Conservation (phyloP, 2,797 vertebrate species). For the Pampus argenteus region DNA sequence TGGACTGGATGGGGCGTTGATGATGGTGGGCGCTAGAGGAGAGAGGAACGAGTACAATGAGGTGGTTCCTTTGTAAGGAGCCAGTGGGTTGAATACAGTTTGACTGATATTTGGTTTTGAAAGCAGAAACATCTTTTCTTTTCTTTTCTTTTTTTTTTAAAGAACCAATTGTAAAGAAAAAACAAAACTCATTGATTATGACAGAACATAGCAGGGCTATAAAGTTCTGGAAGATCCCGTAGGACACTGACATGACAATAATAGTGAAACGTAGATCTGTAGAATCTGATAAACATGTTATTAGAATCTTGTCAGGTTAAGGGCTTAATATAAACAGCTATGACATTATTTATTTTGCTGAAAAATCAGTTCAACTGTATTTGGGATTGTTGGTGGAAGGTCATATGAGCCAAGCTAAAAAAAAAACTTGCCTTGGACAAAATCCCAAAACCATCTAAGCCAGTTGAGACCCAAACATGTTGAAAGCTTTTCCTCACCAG, state of each 20-base stretch:
- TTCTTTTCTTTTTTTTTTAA: not conserved
- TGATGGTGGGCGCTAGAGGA: slow-evolving; percentile 45
- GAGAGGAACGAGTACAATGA: slow-evolving; percentile 72
- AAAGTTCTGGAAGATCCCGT: not conserved
- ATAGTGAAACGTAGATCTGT: slow-evolving; percentile 12
- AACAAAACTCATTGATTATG: not conserved
- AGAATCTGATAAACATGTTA: slow-evolving; percentile 17
- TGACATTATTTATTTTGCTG: slow-evolving; percentile 9
- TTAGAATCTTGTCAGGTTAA: slow-evolving; percentile 56
- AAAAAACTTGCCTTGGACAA: slow-evolving; percentile 12
- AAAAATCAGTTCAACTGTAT: slow-evolving; percentile 1
- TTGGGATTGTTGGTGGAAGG: slow-evolving; percentile 14
- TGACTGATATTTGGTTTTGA: not conserved
- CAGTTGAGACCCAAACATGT: slow-evolving; percentile 2
- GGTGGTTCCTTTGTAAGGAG: slow-evolving; percentile 64
- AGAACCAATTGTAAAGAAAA: not conserved
- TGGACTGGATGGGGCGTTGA: slow-evolving; percentile 50
- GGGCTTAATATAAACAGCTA: slow-evolving; percentile 54
- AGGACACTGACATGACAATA: slow-evolving; percentile 2
- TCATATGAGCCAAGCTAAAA: slow-evolving; percentile 21
- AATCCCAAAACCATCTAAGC: slow-evolving; percentile 28
- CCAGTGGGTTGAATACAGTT: not conserved
- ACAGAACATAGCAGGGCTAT: slow-evolving; percentile 5
- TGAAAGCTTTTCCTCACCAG: slow-evolving; percentile 17
- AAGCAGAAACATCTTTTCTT: slow-evolving; percentile 2